These are phyloP conservation scores for Oreotrochilus melanogaster DNA, from an alignment of 2,113 vertebrate species.

Conservation along the genomic window DNA sequence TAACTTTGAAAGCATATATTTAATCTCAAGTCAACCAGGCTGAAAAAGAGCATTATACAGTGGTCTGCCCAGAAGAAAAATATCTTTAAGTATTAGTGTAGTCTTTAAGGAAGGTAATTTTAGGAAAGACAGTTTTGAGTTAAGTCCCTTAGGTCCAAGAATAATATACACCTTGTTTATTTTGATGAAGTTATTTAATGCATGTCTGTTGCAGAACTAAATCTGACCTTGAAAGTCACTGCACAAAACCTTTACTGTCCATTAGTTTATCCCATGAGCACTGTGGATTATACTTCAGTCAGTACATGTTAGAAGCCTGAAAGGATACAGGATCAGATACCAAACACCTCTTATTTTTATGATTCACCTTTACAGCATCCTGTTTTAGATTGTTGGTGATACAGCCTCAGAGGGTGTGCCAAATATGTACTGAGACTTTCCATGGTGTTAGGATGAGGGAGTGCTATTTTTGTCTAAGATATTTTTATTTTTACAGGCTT, in stretches of 20 bases:
- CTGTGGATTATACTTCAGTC: background rate
- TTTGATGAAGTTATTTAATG: background rate
- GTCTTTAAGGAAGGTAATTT: background rate
- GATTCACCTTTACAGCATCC: background rate
- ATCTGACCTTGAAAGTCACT: background rate
- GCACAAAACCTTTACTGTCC: background rate
- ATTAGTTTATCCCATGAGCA: background rate
- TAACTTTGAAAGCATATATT: background rate
- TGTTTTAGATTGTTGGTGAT: background rate
- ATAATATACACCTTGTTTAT: background rate
- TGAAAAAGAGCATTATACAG: background rate
- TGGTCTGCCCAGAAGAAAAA: background rate
- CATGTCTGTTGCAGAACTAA: background rate
- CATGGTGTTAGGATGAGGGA: background rate
- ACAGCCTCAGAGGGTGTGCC: slow-evolving; percentile 20
- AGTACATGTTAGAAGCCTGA: background rate
- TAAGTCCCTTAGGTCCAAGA: background rate
- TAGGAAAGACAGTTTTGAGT: background rate
- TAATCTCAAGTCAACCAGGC: background rate
- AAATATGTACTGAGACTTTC: slow-evolving; percentile 17
- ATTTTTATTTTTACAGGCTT: slow-evolving; percentile 55
- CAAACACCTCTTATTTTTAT: background rate
- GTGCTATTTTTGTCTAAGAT: slow-evolving; percentile 38
- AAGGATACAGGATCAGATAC: background rate
- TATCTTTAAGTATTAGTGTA: background rate